Evolutionary conservation across 2,113 vertebrate species (phyloP).

Genomic region (Odobenus rosmarus): DNA sequence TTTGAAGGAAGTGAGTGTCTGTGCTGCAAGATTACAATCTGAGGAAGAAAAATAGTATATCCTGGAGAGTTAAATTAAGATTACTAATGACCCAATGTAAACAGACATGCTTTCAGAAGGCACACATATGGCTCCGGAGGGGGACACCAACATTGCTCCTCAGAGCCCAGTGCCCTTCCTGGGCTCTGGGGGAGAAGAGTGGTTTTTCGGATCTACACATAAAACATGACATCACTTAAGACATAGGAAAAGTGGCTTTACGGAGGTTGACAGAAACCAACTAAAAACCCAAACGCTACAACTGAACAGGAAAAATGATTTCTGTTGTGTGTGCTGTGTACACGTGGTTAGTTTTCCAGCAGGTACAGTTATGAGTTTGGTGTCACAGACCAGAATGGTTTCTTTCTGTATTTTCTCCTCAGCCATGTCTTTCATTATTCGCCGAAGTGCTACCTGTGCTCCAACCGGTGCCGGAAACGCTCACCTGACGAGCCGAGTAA

Average conservation of each 20-base stretch:
- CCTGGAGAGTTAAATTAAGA: slow-evolving; percentile 57
- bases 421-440: slow-evolving; percentile 68
- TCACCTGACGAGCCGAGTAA: slow-evolving; percentile 95
- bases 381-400: background rate
- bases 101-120: background rate
- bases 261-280: background rate
- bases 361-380: background rate
- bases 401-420: slow-evolving; percentile 44
- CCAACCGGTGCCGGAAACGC: slow-evolving; percentile 64
- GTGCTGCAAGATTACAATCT: slow-evolving; percentile 36
- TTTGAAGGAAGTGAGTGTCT: slow-evolving; percentile 38
- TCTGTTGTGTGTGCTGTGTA: background rate
- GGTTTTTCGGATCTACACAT: background rate
- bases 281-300: background rate
- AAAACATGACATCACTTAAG: background rate
- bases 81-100: background rate
- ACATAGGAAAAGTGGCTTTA: background rate
- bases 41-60: slow-evolving; percentile 35
- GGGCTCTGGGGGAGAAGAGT: background rate
- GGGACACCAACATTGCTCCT: background rate
- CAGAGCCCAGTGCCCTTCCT: no score
- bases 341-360: background rate
- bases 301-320: background rate
- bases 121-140: background rate
- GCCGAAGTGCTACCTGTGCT: background rate